Evolutionary conservation across 2,888 invertebrate species (phyloP).

Genomic region (Itoplectis maculator): DNA sequence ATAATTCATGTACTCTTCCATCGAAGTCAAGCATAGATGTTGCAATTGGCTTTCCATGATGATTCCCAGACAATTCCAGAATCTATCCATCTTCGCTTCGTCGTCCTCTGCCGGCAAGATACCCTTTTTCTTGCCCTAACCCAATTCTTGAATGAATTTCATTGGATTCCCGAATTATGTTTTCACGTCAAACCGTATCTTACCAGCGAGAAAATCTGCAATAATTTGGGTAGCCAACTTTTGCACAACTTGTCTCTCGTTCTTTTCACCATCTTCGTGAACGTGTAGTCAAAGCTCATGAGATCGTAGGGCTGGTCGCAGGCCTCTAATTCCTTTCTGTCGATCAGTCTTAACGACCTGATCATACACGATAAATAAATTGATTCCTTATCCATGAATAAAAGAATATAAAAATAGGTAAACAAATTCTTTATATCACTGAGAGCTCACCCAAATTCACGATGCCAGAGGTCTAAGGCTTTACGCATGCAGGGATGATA

Average conservation of each 20-base stretch:
- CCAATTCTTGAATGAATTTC: constrained; percentile 56
- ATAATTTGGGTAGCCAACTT: constrained; percentile 88
- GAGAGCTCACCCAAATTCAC: constrained; percentile 88
- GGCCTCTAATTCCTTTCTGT: constrained; percentile 86
- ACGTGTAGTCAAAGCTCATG: constrained; percentile 87
- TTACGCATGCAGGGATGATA: constrained; percentile 93
- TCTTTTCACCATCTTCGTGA: constrained; percentile 88
- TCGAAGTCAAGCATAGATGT: constrained; percentile 91
- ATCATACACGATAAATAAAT: background rate
- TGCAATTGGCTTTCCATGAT: constrained; percentile 96
- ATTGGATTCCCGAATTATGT: background rate
- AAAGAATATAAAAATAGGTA: background rate
- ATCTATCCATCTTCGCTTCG: constrained; percentile 89
- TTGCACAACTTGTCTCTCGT: constrained; percentile 89
- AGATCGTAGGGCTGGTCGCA: constrained; percentile 89
- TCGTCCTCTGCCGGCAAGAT: constrained; percentile 89
- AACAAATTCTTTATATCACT: background rate
- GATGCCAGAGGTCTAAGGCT: constrained; percentile 92
- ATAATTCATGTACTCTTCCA: constrained; percentile 91
- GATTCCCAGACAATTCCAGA: constrained; percentile 94
- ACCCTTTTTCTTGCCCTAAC: constrained; percentile 88
- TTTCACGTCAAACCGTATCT: constrained; percentile 31
- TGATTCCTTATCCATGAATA: background rate
- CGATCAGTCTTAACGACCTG: constrained; percentile 88
- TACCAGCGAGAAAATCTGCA: constrained; percentile 88